Evolutionary conservation across 2,797 vertebrate species (phyloP).

Genomic region (Hemibagrus guttatus): DNA sequence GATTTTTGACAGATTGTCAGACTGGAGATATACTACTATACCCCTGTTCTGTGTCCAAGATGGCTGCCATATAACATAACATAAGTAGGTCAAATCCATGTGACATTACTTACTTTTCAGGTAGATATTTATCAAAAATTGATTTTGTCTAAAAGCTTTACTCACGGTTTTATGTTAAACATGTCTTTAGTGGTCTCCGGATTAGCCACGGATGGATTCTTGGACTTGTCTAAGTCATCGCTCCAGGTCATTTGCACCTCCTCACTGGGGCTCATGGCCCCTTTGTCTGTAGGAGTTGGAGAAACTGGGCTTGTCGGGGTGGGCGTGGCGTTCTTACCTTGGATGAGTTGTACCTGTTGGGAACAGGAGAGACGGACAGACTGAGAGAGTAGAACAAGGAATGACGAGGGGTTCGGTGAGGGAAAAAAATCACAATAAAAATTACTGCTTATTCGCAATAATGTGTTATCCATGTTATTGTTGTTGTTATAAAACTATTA

Average conservation of each 20-base stretch:
- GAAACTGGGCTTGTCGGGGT: slow-evolving; percentile 78
- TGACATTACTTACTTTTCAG: background rate
- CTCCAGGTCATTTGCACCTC: slow-evolving; percentile 88
- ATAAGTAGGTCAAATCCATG: background rate
- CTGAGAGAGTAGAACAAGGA: slow-evolving; percentile 64
- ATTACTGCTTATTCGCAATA: background rate
- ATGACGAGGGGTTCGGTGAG: slow-evolving; percentile 31
- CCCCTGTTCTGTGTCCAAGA: background rate
- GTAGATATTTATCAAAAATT: background rate
- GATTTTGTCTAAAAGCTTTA: slow-evolving; percentile 34
- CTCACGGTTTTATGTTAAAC: slow-evolving; percentile 98
- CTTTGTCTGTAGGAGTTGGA: slow-evolving; percentile 75
- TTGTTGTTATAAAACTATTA: background rate
- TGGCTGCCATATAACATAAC: too few species aligned
- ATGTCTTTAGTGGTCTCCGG: slow-evolving; percentile 86
- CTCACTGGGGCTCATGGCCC: slow-evolving; percentile 72
- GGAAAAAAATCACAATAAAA: slow-evolving; percentile 5
- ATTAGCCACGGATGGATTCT: slow-evolving; percentile 77
- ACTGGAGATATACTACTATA: background rate
- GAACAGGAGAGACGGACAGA: slow-evolving; percentile 70
- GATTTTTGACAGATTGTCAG: background rate
- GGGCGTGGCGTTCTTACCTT: slow-evolving; percentile 82
- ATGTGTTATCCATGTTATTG: too few species aligned
- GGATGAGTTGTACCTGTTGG: slow-evolving; percentile 88
- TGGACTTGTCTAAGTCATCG: slow-evolving; percentile 79